Conservation (phyloP, 1,140 invertebrate genomes). For the Himalopsyche phryganea region DNA sequence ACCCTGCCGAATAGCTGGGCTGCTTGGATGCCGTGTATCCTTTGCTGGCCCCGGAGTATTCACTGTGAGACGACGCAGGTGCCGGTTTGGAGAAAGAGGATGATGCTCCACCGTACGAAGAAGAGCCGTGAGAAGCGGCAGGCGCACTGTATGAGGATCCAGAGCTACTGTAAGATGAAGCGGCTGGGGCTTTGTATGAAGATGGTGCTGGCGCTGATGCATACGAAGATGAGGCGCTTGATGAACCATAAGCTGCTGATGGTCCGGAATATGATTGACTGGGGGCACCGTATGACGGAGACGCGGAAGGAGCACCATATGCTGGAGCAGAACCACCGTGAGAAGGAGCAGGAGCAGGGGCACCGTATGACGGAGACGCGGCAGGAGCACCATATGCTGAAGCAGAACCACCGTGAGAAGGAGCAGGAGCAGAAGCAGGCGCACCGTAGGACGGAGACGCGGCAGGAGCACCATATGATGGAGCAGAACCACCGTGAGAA, state of each 20-base stretch:
- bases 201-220: background rate
- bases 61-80: too few species aligned
- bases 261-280: constrained; percentile 18
- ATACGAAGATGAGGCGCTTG: constrained; percentile 4
- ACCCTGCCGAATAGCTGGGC: constrained; percentile 22
- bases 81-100: too few species aligned
- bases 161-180: background rate
- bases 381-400: constrained; percentile 25
- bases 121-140: constrained; percentile 6
- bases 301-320: constrained; percentile 21
- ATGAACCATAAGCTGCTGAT: background rate
- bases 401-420: constrained; percentile 17
- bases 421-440: too few species aligned
- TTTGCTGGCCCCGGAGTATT: too few species aligned
- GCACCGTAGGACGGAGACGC: constrained; percentile 12
- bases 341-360: constrained; percentile 20
- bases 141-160: background rate
- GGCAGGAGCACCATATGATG: constrained; percentile 7
- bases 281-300: constrained; percentile 15
- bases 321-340: constrained; percentile 19
- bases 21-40: too few species aligned
- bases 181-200: background rate
- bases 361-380: constrained; percentile 10
- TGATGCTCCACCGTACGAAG: background rate
- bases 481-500: constrained; percentile 16